phyloP scores from a whole-genome alignment of 2,888 invertebrate species.

The Idaea dimidiata region DNA sequence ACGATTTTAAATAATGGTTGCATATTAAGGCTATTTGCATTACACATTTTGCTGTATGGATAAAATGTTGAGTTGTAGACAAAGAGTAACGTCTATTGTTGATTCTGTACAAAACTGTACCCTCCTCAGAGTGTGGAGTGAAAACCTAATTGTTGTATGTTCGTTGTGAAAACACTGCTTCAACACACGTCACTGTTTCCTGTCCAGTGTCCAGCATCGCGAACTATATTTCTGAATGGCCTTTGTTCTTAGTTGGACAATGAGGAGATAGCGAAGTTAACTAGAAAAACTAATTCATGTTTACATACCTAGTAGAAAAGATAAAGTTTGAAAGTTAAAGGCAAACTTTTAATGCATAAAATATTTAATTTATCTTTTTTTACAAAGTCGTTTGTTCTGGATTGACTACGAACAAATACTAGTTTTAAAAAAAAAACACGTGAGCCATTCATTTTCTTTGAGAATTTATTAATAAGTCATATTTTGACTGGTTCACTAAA shows the following conservation, averaged over 20 bases:
- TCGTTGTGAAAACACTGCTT: constrained; percentile 64
- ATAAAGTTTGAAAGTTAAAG: background rate
- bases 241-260: constrained; percentile 75
- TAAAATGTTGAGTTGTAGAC: constrained; percentile 46
- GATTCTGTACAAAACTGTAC: constrained; percentile 64
- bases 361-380: background rate
- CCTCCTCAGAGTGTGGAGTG: constrained; percentile 58
- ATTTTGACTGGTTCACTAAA: too few species aligned
- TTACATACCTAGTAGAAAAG: constrained; percentile 7
- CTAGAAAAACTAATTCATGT: constrained; percentile 38
- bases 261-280: constrained; percentile 47
- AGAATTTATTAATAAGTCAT: too few species aligned
- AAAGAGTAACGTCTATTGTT: constrained; percentile 45
- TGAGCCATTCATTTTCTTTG: too few species aligned
- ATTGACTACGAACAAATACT: too few species aligned
- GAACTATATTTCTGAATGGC: constrained; percentile 69
- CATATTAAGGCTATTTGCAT: constrained; percentile 47
- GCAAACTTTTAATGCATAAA: background rate
- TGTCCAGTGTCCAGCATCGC: constrained; percentile 41
- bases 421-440: too few species aligned
- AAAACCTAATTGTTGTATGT: constrained; percentile 70
- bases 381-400: too few species aligned
- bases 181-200: constrained; percentile 70
- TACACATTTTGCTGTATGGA: constrained; percentile 23
- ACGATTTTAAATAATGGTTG: constrained; percentile 58